These are phyloP conservation scores for Callimorpha dominula DNA, from an alignment of 2,888 invertebrate species.

Conservation along the genomic window DNA sequence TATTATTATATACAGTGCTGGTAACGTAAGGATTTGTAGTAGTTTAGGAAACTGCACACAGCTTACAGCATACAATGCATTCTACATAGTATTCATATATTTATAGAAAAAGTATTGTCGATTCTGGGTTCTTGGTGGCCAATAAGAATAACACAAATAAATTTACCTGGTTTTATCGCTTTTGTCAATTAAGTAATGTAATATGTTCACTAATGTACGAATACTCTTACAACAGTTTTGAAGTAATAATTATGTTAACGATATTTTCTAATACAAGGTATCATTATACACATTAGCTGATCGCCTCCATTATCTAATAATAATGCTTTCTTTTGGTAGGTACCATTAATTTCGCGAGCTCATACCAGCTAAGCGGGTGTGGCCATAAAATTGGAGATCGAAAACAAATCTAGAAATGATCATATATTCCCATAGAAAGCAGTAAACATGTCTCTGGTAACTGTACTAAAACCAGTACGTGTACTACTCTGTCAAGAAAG, in stretches of 20 bases:
- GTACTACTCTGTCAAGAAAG: too few species aligned
- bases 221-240: background rate
- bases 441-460: too few species aligned
- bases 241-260: background rate
- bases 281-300: background rate
- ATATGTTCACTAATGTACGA: background rate
- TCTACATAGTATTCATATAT: too few species aligned
- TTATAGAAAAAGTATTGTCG: too few species aligned
- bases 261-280: background rate
- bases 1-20: too few species aligned
- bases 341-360: constrained; percentile 69
- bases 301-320: constrained; percentile 74
- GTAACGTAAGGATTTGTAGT: too few species aligned
- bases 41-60: too few species aligned
- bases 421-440: background rate
- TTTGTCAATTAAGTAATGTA: background rate
- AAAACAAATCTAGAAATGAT: background rate
- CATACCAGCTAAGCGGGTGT: constrained; percentile 55
- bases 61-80: too few species aligned
- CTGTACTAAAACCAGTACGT: too few species aligned
- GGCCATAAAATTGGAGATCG: constrained; percentile 27
- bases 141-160: too few species aligned
- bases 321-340: constrained; percentile 68
- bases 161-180: too few species aligned
- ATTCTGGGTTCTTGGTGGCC: too few species aligned